A percentile compares a stretch with the other conserved stretches of the same genome.
Conservation (phyloP, 1,140 invertebrate genomes). For the Philopotamus ludificatus region DNA sequence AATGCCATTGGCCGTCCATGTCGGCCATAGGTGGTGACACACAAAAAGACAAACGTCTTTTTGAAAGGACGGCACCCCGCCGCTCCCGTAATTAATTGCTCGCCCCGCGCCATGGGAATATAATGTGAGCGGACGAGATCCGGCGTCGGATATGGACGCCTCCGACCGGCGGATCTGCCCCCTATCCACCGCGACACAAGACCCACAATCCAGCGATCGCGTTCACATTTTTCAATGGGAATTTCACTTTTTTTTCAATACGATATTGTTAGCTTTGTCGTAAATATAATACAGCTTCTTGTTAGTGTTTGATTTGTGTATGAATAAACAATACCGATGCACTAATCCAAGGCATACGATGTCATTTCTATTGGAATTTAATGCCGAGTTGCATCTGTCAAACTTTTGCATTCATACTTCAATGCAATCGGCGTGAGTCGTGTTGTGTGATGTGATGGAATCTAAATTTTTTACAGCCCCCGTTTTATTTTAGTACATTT, state of each 20-base stretch:
- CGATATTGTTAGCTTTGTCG: slow-evolving; percentile 33
- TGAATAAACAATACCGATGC: no score
- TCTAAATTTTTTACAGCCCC: no score
- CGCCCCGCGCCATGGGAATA: slow-evolving; percentile 40
- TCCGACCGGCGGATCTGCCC: background rate
- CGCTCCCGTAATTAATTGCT: slow-evolving; percentile 40
- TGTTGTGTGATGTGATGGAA: no score
- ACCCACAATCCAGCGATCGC: slow-evolving; percentile 19
- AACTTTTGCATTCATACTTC: no score
- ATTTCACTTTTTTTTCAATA: slow-evolving; percentile 29
- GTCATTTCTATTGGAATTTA: no score
- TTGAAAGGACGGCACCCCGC: slow-evolving; percentile 42
- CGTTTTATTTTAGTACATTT: no score
- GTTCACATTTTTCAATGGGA: slow-evolving; percentile 23
- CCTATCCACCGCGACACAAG: slow-evolving; percentile 2
- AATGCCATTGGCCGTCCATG: slow-evolving; percentile 34
- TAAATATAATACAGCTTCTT: slow-evolving; percentile 40
- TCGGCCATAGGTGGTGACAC: slow-evolving; percentile 40
- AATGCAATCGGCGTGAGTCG: no score
- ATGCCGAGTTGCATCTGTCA: no score
- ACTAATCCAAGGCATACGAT: no score
- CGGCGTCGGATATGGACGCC: background rate
- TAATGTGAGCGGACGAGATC: slow-evolving; percentile 25
- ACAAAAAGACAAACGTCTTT: slow-evolving; percentile 43
- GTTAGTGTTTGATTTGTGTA: slow-evolving; percentile 40